Percentiles rank a stretch among this genome's conserved stretches.
These are phyloP conservation scores for Patella ulyssiponensis DNA, from an alignment of 2,888 invertebrate genomes.

Conservation along the genomic window DNA sequence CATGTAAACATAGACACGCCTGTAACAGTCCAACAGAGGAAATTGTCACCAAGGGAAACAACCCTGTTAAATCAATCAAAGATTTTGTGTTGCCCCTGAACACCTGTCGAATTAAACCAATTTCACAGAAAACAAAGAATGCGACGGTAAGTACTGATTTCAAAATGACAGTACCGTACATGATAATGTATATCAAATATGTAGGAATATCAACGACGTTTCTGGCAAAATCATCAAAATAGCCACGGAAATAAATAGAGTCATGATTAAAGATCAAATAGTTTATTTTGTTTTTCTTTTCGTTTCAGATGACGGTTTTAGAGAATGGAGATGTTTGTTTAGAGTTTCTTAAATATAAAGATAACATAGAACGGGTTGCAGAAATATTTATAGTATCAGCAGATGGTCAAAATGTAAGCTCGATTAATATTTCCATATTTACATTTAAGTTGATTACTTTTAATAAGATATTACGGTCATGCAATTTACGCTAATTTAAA, in stretches of 20 bases:
- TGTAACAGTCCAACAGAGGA: slow-evolving; percentile 5
- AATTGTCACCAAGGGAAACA: neutral
- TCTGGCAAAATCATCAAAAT: too few species aligned
- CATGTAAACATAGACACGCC: neutral
- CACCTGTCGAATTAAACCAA: slow-evolving; percentile 83
- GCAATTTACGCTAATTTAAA: too few species aligned
- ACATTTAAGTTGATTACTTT: too few species aligned
- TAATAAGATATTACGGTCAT: too few species aligned
- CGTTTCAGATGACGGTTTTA: slow-evolving; percentile 76
- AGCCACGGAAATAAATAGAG: too few species aligned
- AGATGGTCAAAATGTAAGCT: slow-evolving; percentile 81
- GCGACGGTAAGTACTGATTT: slow-evolving; percentile 79
- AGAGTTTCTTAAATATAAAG: slow-evolving; percentile 85
- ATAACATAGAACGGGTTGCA: slow-evolving; percentile 79
- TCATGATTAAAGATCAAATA: too few species aligned
- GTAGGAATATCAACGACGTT: too few species aligned
- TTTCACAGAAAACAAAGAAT: slow-evolving; percentile 88
- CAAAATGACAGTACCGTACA: too few species aligned
- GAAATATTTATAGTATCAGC: slow-evolving; percentile 90
- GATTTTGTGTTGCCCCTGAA: slow-evolving; percentile 76
- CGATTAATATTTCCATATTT: too few species aligned
- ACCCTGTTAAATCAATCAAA: neutral
- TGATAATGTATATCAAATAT: too few species aligned
- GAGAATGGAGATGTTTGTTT: slow-evolving; percentile 87
- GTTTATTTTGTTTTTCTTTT: too few species aligned